A percentile compares a stretch with the other conserved stretches of the same genome.
Conservation (phyloP, 30 jellyfish, hydroid and myxozoan genomes). For the Clytia hemisphaerica region DNA sequence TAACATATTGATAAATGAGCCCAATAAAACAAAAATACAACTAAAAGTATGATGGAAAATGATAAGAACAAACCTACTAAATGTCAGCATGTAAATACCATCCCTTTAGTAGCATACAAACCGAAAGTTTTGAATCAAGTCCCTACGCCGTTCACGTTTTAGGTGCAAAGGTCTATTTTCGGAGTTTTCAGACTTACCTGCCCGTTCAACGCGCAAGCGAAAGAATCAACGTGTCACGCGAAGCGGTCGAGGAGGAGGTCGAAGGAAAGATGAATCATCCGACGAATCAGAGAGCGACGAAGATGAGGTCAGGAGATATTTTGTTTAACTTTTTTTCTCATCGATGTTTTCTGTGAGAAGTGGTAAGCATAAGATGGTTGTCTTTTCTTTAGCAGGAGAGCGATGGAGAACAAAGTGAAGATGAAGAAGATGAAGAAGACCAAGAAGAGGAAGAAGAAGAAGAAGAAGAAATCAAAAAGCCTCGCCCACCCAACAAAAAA, state of each 20-base stretch:
- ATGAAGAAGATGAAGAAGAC: slow-evolving; percentile 36
- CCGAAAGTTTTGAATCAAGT: neutral
- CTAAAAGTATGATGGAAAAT: no score
- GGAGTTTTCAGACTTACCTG: slow-evolving; percentile 56
- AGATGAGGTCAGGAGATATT: slow-evolving; percentile 10
- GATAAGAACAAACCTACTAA: neutral
- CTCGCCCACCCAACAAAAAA: slow-evolving; percentile 69
- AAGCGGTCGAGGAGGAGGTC: slow-evolving; percentile 45
- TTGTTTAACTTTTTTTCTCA: neutral
- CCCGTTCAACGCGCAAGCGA: slow-evolving; percentile 65
- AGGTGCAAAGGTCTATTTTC: slow-evolving; percentile 60
- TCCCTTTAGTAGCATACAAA: neutral
- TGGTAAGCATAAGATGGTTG: no score
- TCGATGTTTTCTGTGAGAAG: no score
- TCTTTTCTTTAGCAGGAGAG: slow-evolving; percentile 18
- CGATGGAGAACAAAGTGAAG: slow-evolving; percentile 27
- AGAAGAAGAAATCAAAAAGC: slow-evolving; percentile 23
- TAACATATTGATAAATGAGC: no score
- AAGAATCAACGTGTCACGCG: slow-evolving; percentile 53
- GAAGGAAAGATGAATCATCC: slow-evolving; percentile 62
- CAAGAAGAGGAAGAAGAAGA: slow-evolving; percentile 42
- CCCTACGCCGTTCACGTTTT: neutral
- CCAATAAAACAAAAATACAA: no score
- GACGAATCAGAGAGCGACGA: slow-evolving; percentile 87
- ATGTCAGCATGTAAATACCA: neutral